A percentile compares a stretch with the other conserved stretches of the same genome.
Conservation (phyloP, 2,888 invertebrate genomes). For the Eulithis testata region DNA sequence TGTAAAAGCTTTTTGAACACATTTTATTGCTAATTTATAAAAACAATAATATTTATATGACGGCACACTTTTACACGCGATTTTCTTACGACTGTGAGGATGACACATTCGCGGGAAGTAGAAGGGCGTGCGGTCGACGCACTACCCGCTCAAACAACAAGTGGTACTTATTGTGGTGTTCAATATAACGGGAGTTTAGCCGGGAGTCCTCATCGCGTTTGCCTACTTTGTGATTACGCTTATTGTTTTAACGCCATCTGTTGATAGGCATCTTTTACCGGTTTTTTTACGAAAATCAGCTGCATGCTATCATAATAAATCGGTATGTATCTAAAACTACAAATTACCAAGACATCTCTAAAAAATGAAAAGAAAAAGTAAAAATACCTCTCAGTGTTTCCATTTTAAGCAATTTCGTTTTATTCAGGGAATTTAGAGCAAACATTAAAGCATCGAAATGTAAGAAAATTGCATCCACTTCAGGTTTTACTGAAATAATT, state of each 20-base stretch:
- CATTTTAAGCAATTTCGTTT: too few relatives aligned
- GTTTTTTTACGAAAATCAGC: conserved; percentile 4
- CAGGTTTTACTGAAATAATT: too few relatives aligned
- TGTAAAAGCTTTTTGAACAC: conserved; percentile 65
- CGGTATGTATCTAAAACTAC: not conserved
- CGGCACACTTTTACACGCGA: conserved; percentile 72
- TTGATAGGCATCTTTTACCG: conserved; percentile 15
- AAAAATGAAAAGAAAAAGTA: too few relatives aligned
- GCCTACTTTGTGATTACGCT: conserved; percentile 59
- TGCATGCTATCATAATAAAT: not conserved
- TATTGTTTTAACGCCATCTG: conserved; percentile 68
- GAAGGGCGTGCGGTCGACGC: conserved; percentile 82
- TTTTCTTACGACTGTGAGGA: conserved; percentile 71
- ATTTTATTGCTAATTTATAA: conserved; percentile 56
- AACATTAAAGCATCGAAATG: too few relatives aligned
- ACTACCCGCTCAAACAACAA: conserved; percentile 82
- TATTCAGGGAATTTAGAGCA: too few relatives aligned
- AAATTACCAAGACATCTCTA: too few relatives aligned
- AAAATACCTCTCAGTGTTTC: too few relatives aligned
- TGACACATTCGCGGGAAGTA: conserved; percentile 77
- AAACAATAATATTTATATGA: conserved; percentile 42
- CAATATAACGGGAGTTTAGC: conserved; percentile 83
- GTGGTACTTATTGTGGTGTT: conserved; percentile 65
- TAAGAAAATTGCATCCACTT: too few relatives aligned
- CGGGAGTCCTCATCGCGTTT: conserved; percentile 70